These are phyloP conservation scores for Erpetoichthys calabaricus DNA, from an alignment of 2,797 vertebrate genomes.

Conservation along the genomic window DNA sequence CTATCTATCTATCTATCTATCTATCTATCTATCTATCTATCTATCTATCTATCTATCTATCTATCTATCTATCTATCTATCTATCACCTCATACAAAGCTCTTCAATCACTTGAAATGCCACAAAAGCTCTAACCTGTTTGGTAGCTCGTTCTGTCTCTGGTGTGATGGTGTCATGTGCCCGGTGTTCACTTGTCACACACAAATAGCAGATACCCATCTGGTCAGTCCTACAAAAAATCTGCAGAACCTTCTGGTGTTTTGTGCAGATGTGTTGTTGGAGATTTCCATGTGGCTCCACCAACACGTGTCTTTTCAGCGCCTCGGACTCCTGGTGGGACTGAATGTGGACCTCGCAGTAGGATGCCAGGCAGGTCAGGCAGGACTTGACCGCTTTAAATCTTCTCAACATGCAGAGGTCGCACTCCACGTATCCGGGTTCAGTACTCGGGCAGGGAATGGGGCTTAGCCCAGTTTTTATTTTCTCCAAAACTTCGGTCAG, in stretches of 20 bases:
- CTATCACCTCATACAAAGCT: too few species aligned
- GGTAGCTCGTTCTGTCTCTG: constrained; percentile 16
- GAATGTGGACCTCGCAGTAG: constrained; percentile 23
- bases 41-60: too few species aligned
- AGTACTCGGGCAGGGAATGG: background rate
- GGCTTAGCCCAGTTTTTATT: constrained; percentile 13
- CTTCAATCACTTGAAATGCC: too few species aligned
- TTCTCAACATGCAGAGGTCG: constrained; percentile 20
- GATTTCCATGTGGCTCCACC: constrained; percentile 22
- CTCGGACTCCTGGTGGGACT: constrained; percentile 20
- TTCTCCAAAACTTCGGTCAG: constrained; percentile 26
- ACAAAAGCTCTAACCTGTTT: constrained; percentile 18
- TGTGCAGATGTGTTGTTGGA: constrained; percentile 18
- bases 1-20: too few species aligned
- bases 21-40: too few species aligned
- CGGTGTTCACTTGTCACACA: constrained; percentile 22
- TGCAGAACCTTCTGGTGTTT: constrained; percentile 20
- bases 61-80: too few species aligned
- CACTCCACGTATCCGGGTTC: constrained; percentile 22
- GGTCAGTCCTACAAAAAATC: constrained; percentile 21
- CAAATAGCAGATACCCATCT: constrained; percentile 19
- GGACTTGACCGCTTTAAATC: constrained; percentile 21
- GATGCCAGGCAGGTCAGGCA: constrained; percentile 28
- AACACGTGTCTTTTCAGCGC: constrained; percentile 21
- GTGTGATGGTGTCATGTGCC: constrained; percentile 11